Base-by-base conservation (phyloP, 2,797 vertebrate genomes). In the Tragelaphus oryx region DNA sequence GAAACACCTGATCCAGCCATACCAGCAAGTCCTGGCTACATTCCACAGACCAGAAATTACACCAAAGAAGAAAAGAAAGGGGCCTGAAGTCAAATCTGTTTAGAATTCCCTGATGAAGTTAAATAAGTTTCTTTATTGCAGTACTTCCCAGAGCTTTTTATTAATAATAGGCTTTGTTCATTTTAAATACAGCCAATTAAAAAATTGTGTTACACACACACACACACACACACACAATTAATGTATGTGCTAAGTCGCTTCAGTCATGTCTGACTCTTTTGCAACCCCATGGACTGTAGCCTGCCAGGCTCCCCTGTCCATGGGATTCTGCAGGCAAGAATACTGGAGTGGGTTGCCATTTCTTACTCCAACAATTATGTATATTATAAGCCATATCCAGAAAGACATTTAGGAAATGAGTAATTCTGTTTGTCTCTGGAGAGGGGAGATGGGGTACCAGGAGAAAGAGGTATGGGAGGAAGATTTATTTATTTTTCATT, bases 101-200 rank as follows among this genome's bases (percentile, higher is more conserved):
- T 71, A 44, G 79, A 24, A 33, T 44, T 24, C 33, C 14, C 85
- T 68, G 71, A 54, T 30, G 4, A 96, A 62, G 9, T 41, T 46
- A 30, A 52, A 60, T 11, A 82, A 50, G 44, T 84, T 91, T 93
- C 78, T 89, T 50, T 85, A 62, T 74, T 79, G 17, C n/a, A 74
- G 33, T 59, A 46, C 48, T 94, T 94, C 81, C 87, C 74, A 93
- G 50, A 54, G 46, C 81, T 84, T 94, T 94, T 81, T 91, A 20
- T 71, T 71, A 71, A 71, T 68, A 37, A 76, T 79, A 44, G 55
- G 26, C 4, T 94, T 54, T 78, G 44, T 82, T 95, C 41, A 65
- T 65, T 93, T 84, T 87, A 93, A 93, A 55, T 88, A 55, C 26
- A 81, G 24, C 30, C 85, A 93, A 26, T 68, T 37, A 83, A 87